Percentiles rank a stretch among this genome's conserved stretches.
Evolutionary conservation across 1,140 invertebrate genomes (phyloP).

Genomic region (Drosophila repleta): DNA sequence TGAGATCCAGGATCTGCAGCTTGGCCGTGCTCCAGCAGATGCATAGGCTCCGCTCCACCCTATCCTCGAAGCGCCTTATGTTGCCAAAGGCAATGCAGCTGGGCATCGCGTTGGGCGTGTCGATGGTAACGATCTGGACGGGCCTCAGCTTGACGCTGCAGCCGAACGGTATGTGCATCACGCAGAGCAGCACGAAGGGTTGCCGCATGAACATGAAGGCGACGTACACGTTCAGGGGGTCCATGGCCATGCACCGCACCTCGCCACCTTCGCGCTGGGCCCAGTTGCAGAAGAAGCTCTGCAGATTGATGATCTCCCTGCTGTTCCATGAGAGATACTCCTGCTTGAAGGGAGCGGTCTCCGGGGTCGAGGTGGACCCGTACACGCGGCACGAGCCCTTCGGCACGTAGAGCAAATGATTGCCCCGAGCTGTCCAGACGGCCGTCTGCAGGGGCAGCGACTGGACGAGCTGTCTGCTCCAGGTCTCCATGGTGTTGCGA

Average conservation of each 20-base stretch:
- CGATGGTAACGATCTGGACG: background rate
- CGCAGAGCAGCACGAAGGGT: slow-evolving; percentile 37
- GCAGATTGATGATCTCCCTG: slow-evolving; percentile 13
- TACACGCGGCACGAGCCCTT: slow-evolving; percentile 9
- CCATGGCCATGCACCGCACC: slow-evolving; percentile 26
- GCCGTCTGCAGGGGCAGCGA: slow-evolving; percentile 26
- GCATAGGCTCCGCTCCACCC: background rate
- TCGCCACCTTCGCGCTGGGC: background rate
- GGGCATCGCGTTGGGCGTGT: background rate
- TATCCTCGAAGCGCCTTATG: background rate
- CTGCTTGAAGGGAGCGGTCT: background rate
- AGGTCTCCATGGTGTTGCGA: background rate
- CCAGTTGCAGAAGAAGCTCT: background rate
- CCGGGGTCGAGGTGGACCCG: background rate
- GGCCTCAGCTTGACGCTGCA: background rate
- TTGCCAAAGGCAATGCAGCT: slow-evolving; percentile 26
- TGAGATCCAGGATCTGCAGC: background rate
- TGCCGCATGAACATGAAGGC: slow-evolving; percentile 37
- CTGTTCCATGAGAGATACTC: background rate
- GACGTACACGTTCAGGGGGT: slow-evolving; percentile 30
- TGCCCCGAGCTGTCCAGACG: slow-evolving; percentile 30
- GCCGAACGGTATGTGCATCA: background rate
- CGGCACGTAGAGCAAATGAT: slow-evolving; percentile 20
- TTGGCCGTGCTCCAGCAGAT: background rate
- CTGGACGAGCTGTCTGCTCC: background rate